phyloP scores from a whole-genome alignment of 2,113 vertebrate genomes.

The Planiliza haematocheilus region DNA sequence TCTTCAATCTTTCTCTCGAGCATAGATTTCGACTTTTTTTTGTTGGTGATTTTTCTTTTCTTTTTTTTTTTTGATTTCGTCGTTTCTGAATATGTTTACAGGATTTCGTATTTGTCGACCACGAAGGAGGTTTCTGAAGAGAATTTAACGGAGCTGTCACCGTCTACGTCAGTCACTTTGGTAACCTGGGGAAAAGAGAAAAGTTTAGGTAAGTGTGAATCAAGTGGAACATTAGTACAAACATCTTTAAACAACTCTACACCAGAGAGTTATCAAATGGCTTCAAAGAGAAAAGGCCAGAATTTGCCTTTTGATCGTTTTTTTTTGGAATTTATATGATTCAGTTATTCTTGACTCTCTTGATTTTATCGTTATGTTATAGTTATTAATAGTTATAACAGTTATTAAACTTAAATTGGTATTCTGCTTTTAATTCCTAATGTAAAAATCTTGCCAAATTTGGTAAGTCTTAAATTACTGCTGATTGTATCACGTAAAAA shows the following conservation, averaged over 20 bases:
- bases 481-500: background rate
- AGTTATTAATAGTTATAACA: too few relatives aligned
- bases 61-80: conserved; percentile 50
- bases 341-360: too few relatives aligned
- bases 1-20: conserved; percentile 70
- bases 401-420: too few relatives aligned
- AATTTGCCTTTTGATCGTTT: too few relatives aligned
- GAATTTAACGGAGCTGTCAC: conserved; percentile 90
- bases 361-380: too few relatives aligned
- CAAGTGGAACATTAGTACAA: too few relatives aligned
- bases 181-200: conserved; percentile 85
- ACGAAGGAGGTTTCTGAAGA: conserved; percentile 95
- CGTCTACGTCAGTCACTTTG: conserved; percentile 94
- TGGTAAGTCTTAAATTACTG: background rate
- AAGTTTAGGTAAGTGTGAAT: background rate
- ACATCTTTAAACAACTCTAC: too few relatives aligned
- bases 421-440: too few relatives aligned
- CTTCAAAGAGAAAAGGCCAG: too few relatives aligned
- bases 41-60: conserved; percentile 63
- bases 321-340: too few relatives aligned
- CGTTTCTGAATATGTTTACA: conserved; percentile 82
- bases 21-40: conserved; percentile 67
- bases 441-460: too few relatives aligned
- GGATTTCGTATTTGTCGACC: conserved; percentile 98
- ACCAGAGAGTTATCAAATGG: too few relatives aligned